phyloP scores from a whole-genome alignment of 2,797 vertebrate species.

The Intellagama lesueurii region DNA sequence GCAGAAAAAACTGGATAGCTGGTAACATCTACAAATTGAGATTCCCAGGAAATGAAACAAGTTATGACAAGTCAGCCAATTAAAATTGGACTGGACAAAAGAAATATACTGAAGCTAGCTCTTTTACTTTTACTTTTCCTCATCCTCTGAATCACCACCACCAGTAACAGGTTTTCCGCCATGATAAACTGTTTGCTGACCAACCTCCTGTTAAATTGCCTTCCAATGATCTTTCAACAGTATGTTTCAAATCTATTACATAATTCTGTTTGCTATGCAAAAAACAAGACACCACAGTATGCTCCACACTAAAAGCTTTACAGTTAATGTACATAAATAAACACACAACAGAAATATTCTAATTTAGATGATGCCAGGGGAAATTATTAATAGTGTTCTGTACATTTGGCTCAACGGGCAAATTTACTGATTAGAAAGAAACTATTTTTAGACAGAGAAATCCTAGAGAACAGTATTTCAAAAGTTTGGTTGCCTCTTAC shows the following conservation, averaged over 20 bases:
- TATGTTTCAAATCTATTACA: slow-evolving; percentile 6
- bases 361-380: no score
- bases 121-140: not conserved
- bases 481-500: not conserved
- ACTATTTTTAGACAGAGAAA: not conserved
- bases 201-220: not conserved
- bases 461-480: not conserved
- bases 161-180: slow-evolving; percentile 26
- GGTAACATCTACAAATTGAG: not conserved
- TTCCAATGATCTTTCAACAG: slow-evolving; percentile 44
- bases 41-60: not conserved
- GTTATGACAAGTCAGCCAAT: not conserved
- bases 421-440: slow-evolving; percentile 31
- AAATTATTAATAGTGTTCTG: slow-evolving; percentile 27
- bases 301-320: slow-evolving; percentile 10
- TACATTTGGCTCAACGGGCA: slow-evolving; percentile 30
- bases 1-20: not conserved
- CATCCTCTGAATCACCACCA: slow-evolving; percentile 32
- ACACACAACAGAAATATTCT: slow-evolving; percentile 4
- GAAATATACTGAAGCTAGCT: not conserved
- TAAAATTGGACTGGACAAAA: not conserved
- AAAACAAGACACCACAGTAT: not conserved
- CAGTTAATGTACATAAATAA: slow-evolving; percentile 33
- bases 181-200: slow-evolving; percentile 32
- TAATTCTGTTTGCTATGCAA: not conserved